phyloP scores from a whole-genome alignment of 2,113 vertebrate genomes.

The Illadopsis cleaveri region DNA sequence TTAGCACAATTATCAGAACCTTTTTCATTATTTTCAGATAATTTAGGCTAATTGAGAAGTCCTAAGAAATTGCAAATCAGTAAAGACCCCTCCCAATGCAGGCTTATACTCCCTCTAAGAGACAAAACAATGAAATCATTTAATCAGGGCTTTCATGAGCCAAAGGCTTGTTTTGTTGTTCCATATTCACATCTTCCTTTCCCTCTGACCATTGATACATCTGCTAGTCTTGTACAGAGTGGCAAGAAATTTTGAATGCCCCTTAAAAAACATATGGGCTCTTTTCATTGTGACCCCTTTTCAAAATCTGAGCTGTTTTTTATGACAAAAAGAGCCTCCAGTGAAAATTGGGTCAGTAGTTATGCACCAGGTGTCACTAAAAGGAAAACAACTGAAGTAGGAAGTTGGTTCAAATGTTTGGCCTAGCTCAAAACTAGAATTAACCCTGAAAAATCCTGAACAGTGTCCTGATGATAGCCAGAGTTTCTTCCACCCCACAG shows the following conservation, averaged over 20 bases:
- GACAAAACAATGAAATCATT: not conserved
- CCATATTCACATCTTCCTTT: not conserved
- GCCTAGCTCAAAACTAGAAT: not conserved
- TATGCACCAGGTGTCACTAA: not conserved
- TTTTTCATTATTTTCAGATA: not conserved
- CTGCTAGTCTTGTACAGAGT: not conserved
- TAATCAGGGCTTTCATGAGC: not conserved
- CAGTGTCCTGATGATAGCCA: not conserved
- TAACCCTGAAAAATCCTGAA: not conserved
- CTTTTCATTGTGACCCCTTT: not conserved
- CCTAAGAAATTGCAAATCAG: not conserved
- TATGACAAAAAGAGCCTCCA: not conserved
- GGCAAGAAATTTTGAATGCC: not conserved
- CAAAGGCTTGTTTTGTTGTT: not conserved
- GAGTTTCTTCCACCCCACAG: not conserved
- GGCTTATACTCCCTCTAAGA: not conserved
- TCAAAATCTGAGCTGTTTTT: not conserved
- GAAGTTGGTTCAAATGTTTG: not conserved
- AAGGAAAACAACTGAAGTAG: not conserved
- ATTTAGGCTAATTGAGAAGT: not conserved
- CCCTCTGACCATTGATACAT: not conserved
- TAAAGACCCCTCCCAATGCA: not conserved
- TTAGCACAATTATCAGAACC: not conserved
- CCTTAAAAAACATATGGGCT: not conserved
- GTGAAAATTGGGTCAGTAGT: not conserved